Conservation (phyloP, 2,888 invertebrate species). For the Blera fallax region DNA sequence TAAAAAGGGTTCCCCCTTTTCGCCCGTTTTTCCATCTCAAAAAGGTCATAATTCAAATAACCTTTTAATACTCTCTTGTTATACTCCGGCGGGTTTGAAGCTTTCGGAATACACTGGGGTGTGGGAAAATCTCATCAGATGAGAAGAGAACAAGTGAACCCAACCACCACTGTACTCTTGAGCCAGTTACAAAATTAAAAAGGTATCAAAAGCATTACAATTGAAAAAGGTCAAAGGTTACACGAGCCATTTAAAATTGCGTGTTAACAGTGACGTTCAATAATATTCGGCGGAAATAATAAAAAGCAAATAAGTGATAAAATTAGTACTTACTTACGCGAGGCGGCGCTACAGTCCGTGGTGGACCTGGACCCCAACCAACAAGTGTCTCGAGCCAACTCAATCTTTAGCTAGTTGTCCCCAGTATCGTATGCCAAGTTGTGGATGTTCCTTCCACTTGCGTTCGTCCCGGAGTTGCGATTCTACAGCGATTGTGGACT, state of each 20-base stretch:
- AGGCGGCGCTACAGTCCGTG: no score
- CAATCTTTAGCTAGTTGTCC: no score
- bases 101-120: background rate
- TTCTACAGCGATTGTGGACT: no score
- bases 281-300: background rate
- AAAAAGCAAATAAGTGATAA: no score
- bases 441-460: no score
- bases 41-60: slow-evolving; percentile 35
- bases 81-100: background rate
- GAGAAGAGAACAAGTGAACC: background rate
- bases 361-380: no score
- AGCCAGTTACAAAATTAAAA: background rate
- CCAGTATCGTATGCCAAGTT: no score
- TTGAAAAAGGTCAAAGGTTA: background rate
- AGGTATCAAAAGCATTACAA: background rate
- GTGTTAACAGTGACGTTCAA: background rate
- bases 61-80: slow-evolving; percentile 22
- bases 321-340: no score
- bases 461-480: no score
- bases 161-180: background rate
- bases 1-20: background rate
- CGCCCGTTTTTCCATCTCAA: background rate
- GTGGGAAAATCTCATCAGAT: background rate
- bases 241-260: background rate
- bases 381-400: no score